These are phyloP conservation scores for Anarhynchus alexandrinus DNA, from an alignment of 2,113 vertebrate genomes.

Conservation along the genomic window DNA sequence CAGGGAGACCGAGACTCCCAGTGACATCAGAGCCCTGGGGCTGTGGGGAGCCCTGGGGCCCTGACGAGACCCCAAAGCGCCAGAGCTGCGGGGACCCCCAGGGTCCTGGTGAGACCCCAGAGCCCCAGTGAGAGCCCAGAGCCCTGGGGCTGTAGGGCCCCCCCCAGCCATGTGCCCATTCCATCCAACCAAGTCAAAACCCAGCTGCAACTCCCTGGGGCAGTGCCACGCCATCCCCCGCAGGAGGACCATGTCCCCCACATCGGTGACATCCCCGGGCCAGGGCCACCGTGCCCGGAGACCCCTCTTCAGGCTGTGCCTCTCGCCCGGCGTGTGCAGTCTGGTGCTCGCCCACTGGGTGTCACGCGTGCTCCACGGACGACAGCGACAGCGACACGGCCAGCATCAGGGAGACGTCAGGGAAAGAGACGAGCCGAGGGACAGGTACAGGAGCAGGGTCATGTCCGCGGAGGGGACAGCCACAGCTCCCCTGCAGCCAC, in stretches of 20 bases:
- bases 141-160: accelerated
- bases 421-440: neutral
- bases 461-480: neutral
- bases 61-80: neutral
- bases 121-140: neutral
- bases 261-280: accelerated
- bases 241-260: neutral
- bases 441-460: neutral
- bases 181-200: neutral
- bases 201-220: neutral
- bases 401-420: accelerated
- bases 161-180: neutral
- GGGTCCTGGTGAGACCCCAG: neutral
- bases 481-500: neutral
- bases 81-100: neutral
- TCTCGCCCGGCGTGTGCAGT: neutral
- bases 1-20: too few relatives aligned
- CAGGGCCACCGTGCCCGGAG: accelerated
- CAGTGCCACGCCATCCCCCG: accelerated
- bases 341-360: neutral
- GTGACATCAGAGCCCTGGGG: neutral
- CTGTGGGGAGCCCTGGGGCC: accelerated
- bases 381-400: accelerated
- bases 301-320: neutral
- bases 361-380: conserved; percentile 22